Percentiles rank a stretch among this genome's conserved stretches.
These are phyloP conservation scores for Aphidius ervi DNA, from an alignment of 1,140 invertebrate genomes.

Conservation along the genomic window DNA sequence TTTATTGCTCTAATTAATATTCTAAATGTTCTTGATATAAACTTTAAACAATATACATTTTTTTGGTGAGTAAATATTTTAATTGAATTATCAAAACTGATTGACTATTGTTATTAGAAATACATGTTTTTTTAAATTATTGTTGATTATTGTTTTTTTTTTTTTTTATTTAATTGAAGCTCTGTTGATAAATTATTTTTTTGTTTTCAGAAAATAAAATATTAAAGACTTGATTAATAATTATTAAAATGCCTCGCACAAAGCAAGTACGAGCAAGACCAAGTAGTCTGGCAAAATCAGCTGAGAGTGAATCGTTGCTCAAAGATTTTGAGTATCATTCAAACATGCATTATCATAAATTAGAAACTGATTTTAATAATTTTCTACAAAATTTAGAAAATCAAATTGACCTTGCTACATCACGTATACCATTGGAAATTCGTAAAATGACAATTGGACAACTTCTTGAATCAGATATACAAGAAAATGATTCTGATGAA, in stretches of 20 bases:
- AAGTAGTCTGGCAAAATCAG: conserved; percentile 26
- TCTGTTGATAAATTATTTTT: too few relatives aligned
- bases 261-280: conserved; percentile 31
- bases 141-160: too few relatives aligned
- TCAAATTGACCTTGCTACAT: conserved; percentile 16
- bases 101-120: too few relatives aligned
- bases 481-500: conserved; percentile 30
- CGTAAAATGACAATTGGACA: conserved; percentile 31
- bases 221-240: not conserved
- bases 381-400: not conserved
- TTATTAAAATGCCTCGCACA: conserved; percentile 37
- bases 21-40: too few relatives aligned
- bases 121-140: too few relatives aligned
- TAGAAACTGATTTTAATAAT: conserved; percentile 22
- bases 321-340: conserved; percentile 24
- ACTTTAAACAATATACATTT: too few relatives aligned
- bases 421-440: conserved; percentile 33
- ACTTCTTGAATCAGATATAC: not conserved
- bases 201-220: too few relatives aligned
- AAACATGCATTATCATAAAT: not conserved
- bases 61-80: too few relatives aligned
- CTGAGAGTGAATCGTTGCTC: conserved; percentile 27
- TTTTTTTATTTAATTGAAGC: too few relatives aligned
- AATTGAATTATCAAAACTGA: too few relatives aligned
- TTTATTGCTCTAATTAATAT: too few relatives aligned